Evolutionary conservation across 2,113 vertebrate genomes (phyloP), one percentile per base, ranked within the genome.

Genomic region (Alligator mississippiensis): DNA sequence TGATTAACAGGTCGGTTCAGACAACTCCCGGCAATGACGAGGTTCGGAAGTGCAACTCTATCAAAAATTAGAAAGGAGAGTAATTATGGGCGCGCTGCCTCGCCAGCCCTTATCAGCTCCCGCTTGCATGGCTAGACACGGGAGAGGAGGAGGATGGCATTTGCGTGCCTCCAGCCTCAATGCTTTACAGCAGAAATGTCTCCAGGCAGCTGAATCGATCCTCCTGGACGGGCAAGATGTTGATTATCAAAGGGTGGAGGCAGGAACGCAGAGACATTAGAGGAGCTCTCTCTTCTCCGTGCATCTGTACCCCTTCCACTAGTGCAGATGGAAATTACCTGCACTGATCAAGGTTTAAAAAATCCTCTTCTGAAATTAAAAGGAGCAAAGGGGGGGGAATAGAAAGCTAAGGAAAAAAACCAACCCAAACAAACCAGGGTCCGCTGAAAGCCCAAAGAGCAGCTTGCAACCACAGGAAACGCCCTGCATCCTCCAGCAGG

Each of bases 1-100:
- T 64, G 93, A 98, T 96, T 96, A 97, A 95, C 84, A 88, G 96
- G 95, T 96, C 97, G 97, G 93, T 96, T 96, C 86, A 82, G 25
- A 30, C 94, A 89, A 93, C 94, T 91, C 77, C 61, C 59, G 87
- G 77, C 77, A 95, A 94, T 90, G 95, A 90, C 4, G 84, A 92
- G 83, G 77, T 77, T 93, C 2, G 1, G 85, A 83, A 92, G 91
- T 81, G 89, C 90, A 95, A 95, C 93, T 93, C 89, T 85, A 95
- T 98, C 93, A 93, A 89, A 88, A 96, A 96, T 97, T 96, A 96
- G 89, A 92, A 93, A 93, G 82, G 92, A 81, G 79, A 70, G 74
- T 93, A 94, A 96, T 95, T 93, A 92, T 1, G 85, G 88, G 63
- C 94, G 87, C 91, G 92, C 94, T 0, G 54, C 78, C 93, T 94